phyloP scores from a whole-genome alignment of 53 echinoderm and acorn worm species.

The Holothuria leucospilota region DNA sequence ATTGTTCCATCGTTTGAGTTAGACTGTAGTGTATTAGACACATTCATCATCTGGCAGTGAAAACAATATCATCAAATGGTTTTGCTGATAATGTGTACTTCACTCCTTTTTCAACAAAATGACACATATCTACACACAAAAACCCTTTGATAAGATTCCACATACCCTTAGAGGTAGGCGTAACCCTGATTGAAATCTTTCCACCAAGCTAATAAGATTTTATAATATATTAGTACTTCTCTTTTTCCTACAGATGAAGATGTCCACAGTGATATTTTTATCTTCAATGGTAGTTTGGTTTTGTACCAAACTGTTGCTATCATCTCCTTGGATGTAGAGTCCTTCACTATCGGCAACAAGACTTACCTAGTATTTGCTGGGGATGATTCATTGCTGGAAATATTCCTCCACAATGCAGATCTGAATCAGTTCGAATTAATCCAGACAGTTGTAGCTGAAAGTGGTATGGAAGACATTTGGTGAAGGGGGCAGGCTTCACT shows the following conservation, averaged over 20 bases:
- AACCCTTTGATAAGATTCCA: no score
- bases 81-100: no score
- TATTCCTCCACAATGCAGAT: constrained; percentile 6
- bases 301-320: neutral
- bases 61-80: no score
- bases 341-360: constrained; percentile 15
- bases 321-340: constrained; percentile 12
- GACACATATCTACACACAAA: no score
- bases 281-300: constrained; percentile 16
- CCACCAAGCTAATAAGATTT: no score
- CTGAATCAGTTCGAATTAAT: neutral
- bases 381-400: neutral
- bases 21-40: no score
- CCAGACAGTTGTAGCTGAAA: constrained; percentile 4
- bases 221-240: neutral
- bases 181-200: no score
- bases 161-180: no score
- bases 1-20: no score
- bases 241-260: neutral
- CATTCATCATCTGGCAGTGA: no score
- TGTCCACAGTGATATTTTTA: constrained; percentile 25
- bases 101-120: no score
- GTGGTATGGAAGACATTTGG: neutral
- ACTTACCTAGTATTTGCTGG: constrained; percentile 34
- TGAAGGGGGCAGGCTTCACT: no score